phyloP scores from a whole-genome alignment of 37 sponge, comb jelly and placozoan genomes.

The Chondrilla cf. caribensis region DNA sequence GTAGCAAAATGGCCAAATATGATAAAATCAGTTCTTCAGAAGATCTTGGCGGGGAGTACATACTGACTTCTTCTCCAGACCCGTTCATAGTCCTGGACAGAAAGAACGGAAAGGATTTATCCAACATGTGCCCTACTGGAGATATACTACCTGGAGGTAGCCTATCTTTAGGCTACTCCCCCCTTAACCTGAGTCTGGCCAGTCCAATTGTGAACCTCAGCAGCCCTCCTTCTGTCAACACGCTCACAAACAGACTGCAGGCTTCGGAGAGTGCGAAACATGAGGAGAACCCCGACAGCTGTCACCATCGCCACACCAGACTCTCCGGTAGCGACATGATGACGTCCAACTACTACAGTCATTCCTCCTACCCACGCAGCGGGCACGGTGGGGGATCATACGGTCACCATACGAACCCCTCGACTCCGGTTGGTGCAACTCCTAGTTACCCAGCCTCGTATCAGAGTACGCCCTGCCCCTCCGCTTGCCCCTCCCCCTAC shows the following conservation, averaged over 20 bases:
- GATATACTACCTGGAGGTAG: not conserved
- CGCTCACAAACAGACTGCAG: constrained; percentile 1
- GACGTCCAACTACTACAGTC: not conserved
- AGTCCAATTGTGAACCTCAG: not conserved
- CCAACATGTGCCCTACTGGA: too few species aligned
- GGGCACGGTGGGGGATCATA: not conserved
- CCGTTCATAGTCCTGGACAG: not conserved
- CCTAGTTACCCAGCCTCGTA: constrained; percentile 25
- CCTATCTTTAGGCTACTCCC: not conserved
- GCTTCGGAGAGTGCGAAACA: constrained; percentile 9
- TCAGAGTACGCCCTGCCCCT: constrained; percentile 24
- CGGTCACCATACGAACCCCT: not conserved
- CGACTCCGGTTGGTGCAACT: not conserved
- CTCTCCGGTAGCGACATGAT: not conserved
- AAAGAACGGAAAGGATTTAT: not conserved
- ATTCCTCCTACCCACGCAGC: not conserved
- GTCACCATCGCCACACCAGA: not conserved
- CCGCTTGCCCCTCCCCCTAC: constrained; percentile 22
- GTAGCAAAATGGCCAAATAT: not conserved
- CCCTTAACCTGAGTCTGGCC: constrained; percentile 8
- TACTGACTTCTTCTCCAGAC: constrained; percentile 5
- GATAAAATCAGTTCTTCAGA: not conserved
- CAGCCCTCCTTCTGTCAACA: constrained; percentile 23
- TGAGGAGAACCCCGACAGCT: not conserved
- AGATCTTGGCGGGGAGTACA: not conserved